Evolutionary conservation across 2,797 vertebrate species (phyloP), one percentile per base, ranked within the genome.

Genomic region (Eptatretus atami): DNA sequence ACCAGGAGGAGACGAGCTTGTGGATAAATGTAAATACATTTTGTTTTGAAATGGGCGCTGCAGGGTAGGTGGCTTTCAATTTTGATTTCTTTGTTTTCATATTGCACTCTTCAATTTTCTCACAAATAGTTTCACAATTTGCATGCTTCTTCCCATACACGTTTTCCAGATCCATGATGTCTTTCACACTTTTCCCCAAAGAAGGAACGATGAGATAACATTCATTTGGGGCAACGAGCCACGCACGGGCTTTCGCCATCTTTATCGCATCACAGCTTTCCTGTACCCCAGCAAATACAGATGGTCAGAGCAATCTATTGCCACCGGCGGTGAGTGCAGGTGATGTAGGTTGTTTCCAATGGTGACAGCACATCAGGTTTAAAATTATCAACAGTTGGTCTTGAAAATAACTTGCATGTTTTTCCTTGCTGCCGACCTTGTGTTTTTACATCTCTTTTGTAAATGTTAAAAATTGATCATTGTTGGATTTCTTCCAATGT

Each of bases 1-100:
- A 96, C 2, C 86, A 95, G 70, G 90, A 96, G 73, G 80, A 79
- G 73, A 94, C 81, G 31, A 76, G 79, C n/a, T 75, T 83, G 70
- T 84, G 82, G 82, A 82, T 84, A 73, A 84, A 84, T 1, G 82
- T 83, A 73, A 81, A 80, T 44, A 25, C 57, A 61, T 61, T 44
- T 44, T 44, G 31, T 44, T 44, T 44, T 44, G 31, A 44, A 44
- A 44, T 44, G 31, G 31, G 31, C 31, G 31, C 31, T 44, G 31
- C 31, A 8, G 31, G 10, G 9, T 25, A 9, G 25, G 12, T 25
- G 25, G 57, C 57, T 12, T n/a, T 61, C 25, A 12, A 12, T 9
- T 61, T n/a, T n/a, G 25, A n/a, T 10, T 61, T 25, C 11, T 9
- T 61, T 2, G n/a, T n/a, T 25, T n/a, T 25, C n/a, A 61, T 12